Conservation (phyloP, 2,888 invertebrate species). For the Embidobia sp. region DNA sequence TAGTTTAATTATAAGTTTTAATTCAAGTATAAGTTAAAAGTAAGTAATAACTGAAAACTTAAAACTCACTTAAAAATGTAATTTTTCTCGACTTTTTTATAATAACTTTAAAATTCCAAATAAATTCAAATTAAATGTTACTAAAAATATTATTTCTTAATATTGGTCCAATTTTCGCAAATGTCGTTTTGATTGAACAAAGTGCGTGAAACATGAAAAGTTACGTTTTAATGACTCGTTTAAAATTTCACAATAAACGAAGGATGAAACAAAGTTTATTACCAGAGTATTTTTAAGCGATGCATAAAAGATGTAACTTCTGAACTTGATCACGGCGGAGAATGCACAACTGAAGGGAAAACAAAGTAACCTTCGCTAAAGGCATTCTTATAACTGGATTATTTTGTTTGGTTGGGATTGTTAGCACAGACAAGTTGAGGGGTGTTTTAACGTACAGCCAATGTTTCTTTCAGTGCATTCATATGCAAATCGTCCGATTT, state of each 20-base stretch:
- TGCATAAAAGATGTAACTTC: constrained; percentile 5
- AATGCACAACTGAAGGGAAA: constrained; percentile 40
- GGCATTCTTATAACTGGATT: constrained; percentile 45
- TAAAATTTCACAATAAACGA: background rate
- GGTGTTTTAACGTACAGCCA: constrained; percentile 13
- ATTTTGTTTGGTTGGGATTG: constrained; percentile 32
- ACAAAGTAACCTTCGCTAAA: constrained; percentile 30
- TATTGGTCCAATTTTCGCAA: too few relatives aligned
- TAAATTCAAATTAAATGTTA: too few relatives aligned
- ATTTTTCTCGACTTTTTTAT: too few relatives aligned
- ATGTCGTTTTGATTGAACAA: too few relatives aligned
- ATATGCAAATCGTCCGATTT: constrained; percentile 8
- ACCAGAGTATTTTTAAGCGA: constrained; percentile 18
- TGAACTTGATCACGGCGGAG: constrained; percentile 12
- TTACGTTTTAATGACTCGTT: constrained; percentile 6
- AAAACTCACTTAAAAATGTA: too few relatives aligned
- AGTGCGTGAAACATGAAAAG: too few relatives aligned
- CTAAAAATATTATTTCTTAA: too few relatives aligned
- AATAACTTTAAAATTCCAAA: too few relatives aligned
- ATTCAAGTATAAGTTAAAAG: too few relatives aligned
- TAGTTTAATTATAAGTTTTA: too few relatives aligned
- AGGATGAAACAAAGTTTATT: constrained; percentile 7
- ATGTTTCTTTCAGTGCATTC: constrained; percentile 10
- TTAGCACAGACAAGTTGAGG: constrained; percentile 26
- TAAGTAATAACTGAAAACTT: too few relatives aligned